Percentiles rank a stretch among this genome's conserved stretches.
phyloP scores from a whole-genome alignment of 2,888 invertebrate species.

The Rhabditophanes sp. region DNA sequence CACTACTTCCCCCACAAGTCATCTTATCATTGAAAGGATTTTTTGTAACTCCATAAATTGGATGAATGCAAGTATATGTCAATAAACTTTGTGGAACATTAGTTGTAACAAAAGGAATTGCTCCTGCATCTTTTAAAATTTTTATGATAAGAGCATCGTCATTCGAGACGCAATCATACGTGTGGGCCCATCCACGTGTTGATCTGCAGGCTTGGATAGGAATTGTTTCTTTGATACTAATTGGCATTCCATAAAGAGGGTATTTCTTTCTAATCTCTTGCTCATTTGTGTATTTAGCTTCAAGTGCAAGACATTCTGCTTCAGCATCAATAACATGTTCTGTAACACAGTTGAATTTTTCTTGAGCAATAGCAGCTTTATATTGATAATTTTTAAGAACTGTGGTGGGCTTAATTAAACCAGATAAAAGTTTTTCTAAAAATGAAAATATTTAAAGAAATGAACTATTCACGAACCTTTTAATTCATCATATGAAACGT shows the following conservation, averaged over 20 bases:
- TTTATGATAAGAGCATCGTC: not conserved
- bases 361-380: constrained; percentile 28
- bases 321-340: constrained; percentile 29
- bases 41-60: constrained; percentile 46
- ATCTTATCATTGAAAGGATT: constrained; percentile 45
- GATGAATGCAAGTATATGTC: constrained; percentile 44
- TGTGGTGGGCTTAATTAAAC: too few relatives aligned
- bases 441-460: too few relatives aligned
- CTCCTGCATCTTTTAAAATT: constrained; percentile 42
- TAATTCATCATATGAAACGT: too few relatives aligned
- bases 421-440: too few relatives aligned
- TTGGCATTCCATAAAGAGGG: constrained; percentile 36
- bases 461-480: too few relatives aligned
- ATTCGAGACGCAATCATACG: not conserved
- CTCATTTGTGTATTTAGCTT: constrained; percentile 14
- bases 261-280: constrained; percentile 20
- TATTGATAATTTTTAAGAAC: constrained; percentile 28
- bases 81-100: constrained; percentile 46
- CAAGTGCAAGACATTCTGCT: constrained; percentile 20
- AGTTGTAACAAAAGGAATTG: constrained; percentile 49
- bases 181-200: not conserved
- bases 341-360: constrained; percentile 28
- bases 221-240: constrained; percentile 41
- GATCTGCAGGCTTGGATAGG: constrained; percentile 7
- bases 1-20: constrained; percentile 48